phyloP scores from a whole-genome alignment of 2,888 invertebrate species.

The Cataglyphis livida region DNA sequence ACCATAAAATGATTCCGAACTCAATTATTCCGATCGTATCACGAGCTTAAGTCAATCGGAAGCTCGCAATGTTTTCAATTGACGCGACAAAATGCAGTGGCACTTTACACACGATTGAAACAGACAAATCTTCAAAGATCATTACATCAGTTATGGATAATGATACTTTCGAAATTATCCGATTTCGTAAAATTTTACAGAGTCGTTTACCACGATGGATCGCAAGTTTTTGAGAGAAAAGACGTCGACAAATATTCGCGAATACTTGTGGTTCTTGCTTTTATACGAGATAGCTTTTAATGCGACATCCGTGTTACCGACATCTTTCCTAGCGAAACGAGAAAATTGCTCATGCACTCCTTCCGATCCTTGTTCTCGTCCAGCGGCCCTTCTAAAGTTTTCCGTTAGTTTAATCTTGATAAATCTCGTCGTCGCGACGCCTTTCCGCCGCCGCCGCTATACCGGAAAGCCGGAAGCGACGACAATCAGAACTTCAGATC shows the following conservation, averaged over 20 bases:
- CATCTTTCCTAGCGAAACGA: conserved; percentile 15
- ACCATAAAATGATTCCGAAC: not conserved
- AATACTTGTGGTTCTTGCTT: conserved; percentile 5
- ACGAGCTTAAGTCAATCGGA: not conserved
- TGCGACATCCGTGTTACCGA: not conserved
- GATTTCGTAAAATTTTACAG: not conserved
- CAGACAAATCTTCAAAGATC: not conserved
- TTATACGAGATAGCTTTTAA: conserved; percentile 23
- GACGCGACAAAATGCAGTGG: not conserved
- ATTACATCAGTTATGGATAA: not conserved
- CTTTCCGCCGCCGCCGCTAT: not conserved
- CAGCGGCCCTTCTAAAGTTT: conserved; percentile 18
- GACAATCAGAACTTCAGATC: conserved; percentile 39
- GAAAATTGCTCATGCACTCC: conserved; percentile 34
- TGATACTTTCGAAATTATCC: not conserved
- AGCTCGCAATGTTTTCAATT: conserved; percentile 24
- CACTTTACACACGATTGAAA: not conserved
- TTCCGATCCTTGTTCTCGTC: conserved; percentile 5
- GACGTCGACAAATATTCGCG: not conserved
- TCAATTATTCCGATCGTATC: conserved; percentile 5
- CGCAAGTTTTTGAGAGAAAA: not conserved
- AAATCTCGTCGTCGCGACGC: conserved; percentile 41
- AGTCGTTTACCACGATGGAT: not conserved
- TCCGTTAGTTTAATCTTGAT: conserved; percentile 44
- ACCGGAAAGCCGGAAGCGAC: conserved; percentile 16